Evolutionary conservation across 2,113 vertebrate genomes (phyloP), one percentile per base, ranked within the genome.

Genomic region (Taxidea taxus): DNA sequence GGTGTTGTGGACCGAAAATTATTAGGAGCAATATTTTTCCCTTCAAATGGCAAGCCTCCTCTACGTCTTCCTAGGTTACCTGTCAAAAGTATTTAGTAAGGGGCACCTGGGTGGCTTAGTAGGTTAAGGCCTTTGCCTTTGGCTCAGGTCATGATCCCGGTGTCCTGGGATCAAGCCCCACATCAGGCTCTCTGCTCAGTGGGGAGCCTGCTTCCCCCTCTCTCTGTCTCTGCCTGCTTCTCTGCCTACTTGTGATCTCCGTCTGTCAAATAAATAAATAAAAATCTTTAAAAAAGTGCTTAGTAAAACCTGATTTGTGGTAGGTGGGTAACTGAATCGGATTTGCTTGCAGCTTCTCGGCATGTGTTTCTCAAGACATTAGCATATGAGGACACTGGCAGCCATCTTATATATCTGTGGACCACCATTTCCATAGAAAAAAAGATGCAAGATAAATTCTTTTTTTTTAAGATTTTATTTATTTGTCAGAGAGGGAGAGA

Each of bases 1-100:
- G 49, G 12, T 92, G 44, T 58, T 84, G 37, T 58, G 47, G 68
- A 58, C 75, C 87, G 90, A 96, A 94, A 92, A 94, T 87, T 62
- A 90, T 75, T 87, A 91, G 74, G 39, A 92, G 80, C 72, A n/a
- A 72, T 42, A 29, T 27, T 94, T 88, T 95, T 3, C 14, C 56
- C 78, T 94, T 84, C 91, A 78, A 70, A 27, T 27, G 37, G 78
- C 88, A 83, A 88, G 77, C 11, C 10, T 70, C 14, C 18, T 12
- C 15, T 68, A 29, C 12, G 37, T 81, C 56, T 68, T 82, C 88
- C 34, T 21, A 64, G 64, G 82, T 62, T 84, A 54, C 44, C 74
- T 90, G 80, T 87, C 47, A 80, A 44, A n/a, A 62, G 10, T 15
- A 75, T 60, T 81, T 90, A 87, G 90, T 27, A 6, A 49, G n/a